Conservation (phyloP, 53 echinoderm and acorn worm species). For the Crossaster papposus region DNA sequence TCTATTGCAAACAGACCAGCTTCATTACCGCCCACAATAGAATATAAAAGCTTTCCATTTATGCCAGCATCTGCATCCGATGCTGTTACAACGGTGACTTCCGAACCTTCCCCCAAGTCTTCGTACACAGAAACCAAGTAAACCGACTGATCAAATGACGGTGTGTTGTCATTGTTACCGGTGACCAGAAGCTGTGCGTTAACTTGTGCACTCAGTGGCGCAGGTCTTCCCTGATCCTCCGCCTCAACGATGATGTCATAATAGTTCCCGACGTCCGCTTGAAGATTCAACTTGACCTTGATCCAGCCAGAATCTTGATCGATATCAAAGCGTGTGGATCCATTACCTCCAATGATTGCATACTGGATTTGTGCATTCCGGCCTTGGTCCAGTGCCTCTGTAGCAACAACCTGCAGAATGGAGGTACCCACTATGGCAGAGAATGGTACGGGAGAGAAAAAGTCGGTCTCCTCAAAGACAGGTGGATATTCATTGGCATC, state of each 20-base stretch:
- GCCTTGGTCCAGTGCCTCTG: constrained; percentile 76
- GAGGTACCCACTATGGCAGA: constrained; percentile 23
- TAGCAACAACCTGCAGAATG: constrained; percentile 79
- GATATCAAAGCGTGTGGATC: constrained; percentile 80
- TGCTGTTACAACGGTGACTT: constrained; percentile 67
- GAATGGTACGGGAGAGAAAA: constrained; percentile 81
- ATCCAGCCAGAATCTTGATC: constrained; percentile 85
- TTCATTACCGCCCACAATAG: constrained; percentile 71
- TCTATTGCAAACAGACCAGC: constrained; percentile 72
- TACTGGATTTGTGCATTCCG: constrained; percentile 81
- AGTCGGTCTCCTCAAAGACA: constrained; percentile 67
- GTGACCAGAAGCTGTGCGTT: constrained; percentile 75
- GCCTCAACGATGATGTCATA: constrained; percentile 78
- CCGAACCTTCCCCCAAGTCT: constrained; percentile 58
- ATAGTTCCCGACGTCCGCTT: constrained; percentile 63
- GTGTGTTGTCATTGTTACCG: constrained; percentile 69
- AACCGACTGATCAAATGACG: constrained; percentile 62
- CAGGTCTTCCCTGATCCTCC: constrained; percentile 68
- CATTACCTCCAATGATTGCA: constrained; percentile 82
- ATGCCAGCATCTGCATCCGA: constrained; percentile 77
- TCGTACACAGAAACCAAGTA: constrained; percentile 69
- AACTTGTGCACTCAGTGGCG: constrained; percentile 55
- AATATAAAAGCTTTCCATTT: constrained; percentile 86
- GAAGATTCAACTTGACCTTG: constrained; percentile 54
- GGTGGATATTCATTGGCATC: constrained; percentile 89